A percentile compares a stretch with the other conserved stretches of the same genome.
phyloP scores from a whole-genome alignment of 1,140 invertebrate species.

The Chionoecetes opilio region DNA sequence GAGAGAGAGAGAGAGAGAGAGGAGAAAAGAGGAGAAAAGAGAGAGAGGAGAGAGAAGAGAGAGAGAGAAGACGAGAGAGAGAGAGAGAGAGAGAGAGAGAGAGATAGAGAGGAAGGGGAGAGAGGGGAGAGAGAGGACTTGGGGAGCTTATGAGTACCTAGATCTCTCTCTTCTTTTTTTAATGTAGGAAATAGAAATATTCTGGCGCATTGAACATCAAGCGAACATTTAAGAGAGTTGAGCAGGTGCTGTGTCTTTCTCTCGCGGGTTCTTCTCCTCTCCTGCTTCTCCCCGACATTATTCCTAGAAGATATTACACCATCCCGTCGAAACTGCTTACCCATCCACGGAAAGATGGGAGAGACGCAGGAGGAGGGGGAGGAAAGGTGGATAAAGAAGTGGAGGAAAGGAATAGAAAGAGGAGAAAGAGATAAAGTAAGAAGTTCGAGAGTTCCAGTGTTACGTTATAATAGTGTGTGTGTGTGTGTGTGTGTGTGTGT shows the following conservation, averaged over 20 bases:
- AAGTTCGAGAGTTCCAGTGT: background rate
- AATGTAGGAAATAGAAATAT: background rate
- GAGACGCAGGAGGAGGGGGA: background rate
- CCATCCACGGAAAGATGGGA: background rate
- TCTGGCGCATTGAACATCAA: background rate
- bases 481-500: conserved; percentile 27
- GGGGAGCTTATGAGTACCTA: background rate
- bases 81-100: conserved; percentile 27
- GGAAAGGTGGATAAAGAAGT: background rate
- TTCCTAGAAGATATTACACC: too few species aligned
- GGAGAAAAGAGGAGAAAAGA: background rate
- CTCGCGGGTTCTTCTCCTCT: background rate
- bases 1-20: background rate
- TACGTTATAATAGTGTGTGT: background rate
- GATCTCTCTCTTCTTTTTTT: background rate
- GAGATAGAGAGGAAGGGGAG: background rate
- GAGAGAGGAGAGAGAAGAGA: background rate
- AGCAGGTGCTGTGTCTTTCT: background rate
- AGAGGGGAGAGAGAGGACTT: conserved; percentile 5
- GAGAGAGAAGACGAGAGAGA: background rate
- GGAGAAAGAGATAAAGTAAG: background rate
- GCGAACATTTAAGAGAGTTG: background rate
- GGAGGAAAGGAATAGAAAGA: background rate
- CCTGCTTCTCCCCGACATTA: background rate
- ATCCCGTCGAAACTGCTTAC: background rate